Base-by-base conservation (phyloP, 2,113 vertebrate genomes). In the Canis aureus region DNA sequence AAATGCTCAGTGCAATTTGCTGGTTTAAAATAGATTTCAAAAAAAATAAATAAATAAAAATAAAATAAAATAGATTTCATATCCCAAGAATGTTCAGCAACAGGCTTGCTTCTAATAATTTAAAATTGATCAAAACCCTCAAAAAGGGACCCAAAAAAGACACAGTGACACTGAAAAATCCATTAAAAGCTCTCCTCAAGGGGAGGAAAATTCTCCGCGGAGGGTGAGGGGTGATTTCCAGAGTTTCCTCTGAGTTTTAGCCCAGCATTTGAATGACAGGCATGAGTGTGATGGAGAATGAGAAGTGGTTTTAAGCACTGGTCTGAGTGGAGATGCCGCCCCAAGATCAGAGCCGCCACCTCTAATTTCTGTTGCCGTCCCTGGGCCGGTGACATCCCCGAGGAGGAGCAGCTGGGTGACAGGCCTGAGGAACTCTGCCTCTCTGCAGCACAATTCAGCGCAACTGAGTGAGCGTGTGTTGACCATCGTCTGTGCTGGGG, bases 11-110 rank as follows among this genome's bases (percentile, higher is more conserved):
- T 15, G 35, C 49, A 25, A 8, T 10, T 79, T 81, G 29, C 80
- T 90, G 60, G n/a, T 67, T 96, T 92, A 67, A 97, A 94, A 84
- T 29, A 73, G 38, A 89, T 82, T 85, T 79, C 89, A 90, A 38
- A 38, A 38, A 38, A 38, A 38, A 38, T 38, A 38, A 38, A 38
- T 38, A 38, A 38, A 38, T 38, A 38, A 38, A 38, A 38, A 38
- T 38, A 38, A 38, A 38, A 38, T 92, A 67, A 97, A 94, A 84
- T 29, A 73, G 38, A 88, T 81, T 85, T 79, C 86, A 90, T 64
- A 81, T 92, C 43, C 53, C 76, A 55, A 92, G 66, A 76, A 85
- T 67, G 25, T 85, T 88, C 64, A 85, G 83, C 27, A 74, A 89
- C 3, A 62, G 62, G 15, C 7, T 85, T 64, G 29, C 43, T 94